Base-by-base conservation (phyloP, 2,888 invertebrate species). In the Pandemis cinnamomeana region DNA sequence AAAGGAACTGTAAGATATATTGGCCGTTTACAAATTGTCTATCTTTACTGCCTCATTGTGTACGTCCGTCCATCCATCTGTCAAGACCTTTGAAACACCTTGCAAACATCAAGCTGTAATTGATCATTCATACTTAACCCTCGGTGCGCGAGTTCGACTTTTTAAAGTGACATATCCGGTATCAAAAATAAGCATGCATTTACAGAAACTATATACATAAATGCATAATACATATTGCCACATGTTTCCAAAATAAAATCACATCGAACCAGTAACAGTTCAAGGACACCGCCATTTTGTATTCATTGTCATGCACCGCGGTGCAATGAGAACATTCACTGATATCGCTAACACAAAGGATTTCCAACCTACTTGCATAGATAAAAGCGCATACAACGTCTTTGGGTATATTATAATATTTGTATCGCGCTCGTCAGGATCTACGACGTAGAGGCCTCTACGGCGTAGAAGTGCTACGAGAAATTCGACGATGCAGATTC, bases 391-490 rank as follows among this genome's bases (percentile, higher is more conserved):
- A 8, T 7, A 61, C 3, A 61, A 20, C 55, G 55, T 11, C 11
- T 11, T 11, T 11, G 11, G 27, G 11, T 8, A 6, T 5, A 6
- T 8, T 3, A 58, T 27, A 27, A 10, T 58, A 10, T 58, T 55
- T 15, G 15, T 8, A 55, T 20, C 15, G 58, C 41, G 61, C 41
- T 42, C 42, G 41, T 27, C 61, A 58, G 62, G 20, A 48, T 55
- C 70, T 74, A 74, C 74, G 67, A 15, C 67, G 71, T 74, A 74
- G 70, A 64, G 42, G 64, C 15, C 44, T 63, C 74, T 74, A 74
- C 74, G 74, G 53, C 67, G 74, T 74, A 74, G 74, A 71, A 67
- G 74, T 71, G 74, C 74, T 74, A 74, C 74, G 74, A 36, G 15
- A 36, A 55, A 60, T 68, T 70, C 66, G 60, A 66, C 48, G 64